Evolutionary conservation across 2,888 invertebrate genomes (phyloP), one percentile per base, ranked within the genome.

Genomic region (Drosophila leonis): DNA sequence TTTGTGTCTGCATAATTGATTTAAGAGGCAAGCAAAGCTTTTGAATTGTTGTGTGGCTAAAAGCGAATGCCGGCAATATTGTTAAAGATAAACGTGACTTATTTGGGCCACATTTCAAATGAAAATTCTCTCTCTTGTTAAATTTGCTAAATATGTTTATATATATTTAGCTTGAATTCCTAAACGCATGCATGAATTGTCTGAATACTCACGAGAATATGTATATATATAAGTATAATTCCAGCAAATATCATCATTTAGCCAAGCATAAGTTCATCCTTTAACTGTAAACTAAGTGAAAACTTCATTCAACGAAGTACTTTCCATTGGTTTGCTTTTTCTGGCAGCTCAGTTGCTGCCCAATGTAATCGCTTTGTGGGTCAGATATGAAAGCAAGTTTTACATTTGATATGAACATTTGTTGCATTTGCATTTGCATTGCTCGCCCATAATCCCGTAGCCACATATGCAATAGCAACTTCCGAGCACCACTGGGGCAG

Each of bases 311-410:
- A 44, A 51, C 51, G n/a, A 77, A 78, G 60, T 54, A 55, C 51
- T 73, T 73, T 60, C 65, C 65, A 78, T 73, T 52, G 65, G 42
- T 68, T 65, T 63, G 60, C 65, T 59, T 60, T 63, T 60, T 65
- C 64, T 64, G 56, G 52, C 61, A 59, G 75, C 46, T 61, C 27
- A 5, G 46, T 44, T 44, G 13, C 15, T 6, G 9, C 46, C n/a
- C n/a, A n/a, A n/a, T n/a, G n/a, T n/a, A n/a, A n/a, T 4, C 24
- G 24, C 48, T 57, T 75, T 82, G 66, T 77, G 61, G 84, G 85
- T 80, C 84, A 84, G 48, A 66, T 70, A 72, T 68, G 85, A 84
- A 71, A 69, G 79, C 49, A 65, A 63, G 54, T 69, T 69, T 57
- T 35, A n/a, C 54, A 63, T 54, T 52, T 49, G 18, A 20, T 46